Percentiles rank a stretch among this genome's conserved stretches.
These are phyloP conservation scores for Euleptes europaea DNA, from an alignment of 2,113 vertebrate genomes.

Conservation along the genomic window DNA sequence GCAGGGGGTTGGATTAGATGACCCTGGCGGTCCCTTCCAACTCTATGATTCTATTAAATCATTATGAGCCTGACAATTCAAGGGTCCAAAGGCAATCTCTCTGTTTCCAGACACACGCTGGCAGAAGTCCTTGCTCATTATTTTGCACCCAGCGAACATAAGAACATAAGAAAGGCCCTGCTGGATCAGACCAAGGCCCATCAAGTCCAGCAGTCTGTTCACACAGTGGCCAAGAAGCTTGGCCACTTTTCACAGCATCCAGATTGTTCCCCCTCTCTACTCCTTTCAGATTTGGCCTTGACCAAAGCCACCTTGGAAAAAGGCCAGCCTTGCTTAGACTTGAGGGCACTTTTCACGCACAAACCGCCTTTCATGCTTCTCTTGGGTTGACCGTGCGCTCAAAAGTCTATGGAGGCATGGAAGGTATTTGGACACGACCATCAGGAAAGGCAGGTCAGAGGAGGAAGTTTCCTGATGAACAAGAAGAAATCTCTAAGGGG, in stretches of 20 bases:
- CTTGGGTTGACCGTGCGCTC: background rate
- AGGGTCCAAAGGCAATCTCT: constrained; percentile 13
- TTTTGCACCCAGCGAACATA: constrained; percentile 9
- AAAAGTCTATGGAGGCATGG: background rate
- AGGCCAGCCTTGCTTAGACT: background rate
- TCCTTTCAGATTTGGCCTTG: background rate
- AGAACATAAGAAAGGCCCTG: no score
- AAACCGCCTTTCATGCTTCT: no score
- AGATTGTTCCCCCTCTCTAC: rapidly evolving
- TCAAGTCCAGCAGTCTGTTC: no score
- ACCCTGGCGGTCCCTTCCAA: no score
- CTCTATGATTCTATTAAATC: no score
- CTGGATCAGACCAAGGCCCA: no score
- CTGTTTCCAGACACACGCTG: background rate
- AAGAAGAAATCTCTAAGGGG: background rate
- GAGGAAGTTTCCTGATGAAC: background rate
- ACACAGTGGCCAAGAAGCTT: no score
- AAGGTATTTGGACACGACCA: background rate
- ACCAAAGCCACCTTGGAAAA: background rate
- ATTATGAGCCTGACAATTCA: background rate
- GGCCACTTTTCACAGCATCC: background rate
- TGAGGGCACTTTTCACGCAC: background rate
- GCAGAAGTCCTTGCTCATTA: background rate
- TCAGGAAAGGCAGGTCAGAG: background rate
- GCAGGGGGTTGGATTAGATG: no score